Percentiles rank a stretch among this genome's conserved stretches.
Conservation (phyloP, 1,140 invertebrate species). For the Pinna nobilis region DNA sequence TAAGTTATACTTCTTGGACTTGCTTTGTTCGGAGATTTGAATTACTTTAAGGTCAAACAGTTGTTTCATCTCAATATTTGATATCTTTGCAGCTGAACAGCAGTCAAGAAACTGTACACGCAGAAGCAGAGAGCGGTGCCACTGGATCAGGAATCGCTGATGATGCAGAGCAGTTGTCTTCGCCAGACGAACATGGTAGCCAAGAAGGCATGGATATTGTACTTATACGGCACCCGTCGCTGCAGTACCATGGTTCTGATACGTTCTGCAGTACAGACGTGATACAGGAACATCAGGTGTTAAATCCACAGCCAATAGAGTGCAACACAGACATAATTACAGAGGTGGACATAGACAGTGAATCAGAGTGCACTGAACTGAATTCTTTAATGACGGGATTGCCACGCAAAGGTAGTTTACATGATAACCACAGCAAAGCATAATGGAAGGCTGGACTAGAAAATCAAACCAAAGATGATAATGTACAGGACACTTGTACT, state of each 20-base stretch:
- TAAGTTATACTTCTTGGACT: not conserved
- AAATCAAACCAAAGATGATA: too few species aligned
- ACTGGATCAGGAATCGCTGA: conserved; percentile 36
- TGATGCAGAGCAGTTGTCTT: conserved; percentile 51
- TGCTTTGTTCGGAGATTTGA: not conserved
- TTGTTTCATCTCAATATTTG: not conserved
- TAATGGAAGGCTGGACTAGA: too few species aligned
- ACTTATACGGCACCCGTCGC: conserved; percentile 39
- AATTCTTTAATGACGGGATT: conserved; percentile 40
- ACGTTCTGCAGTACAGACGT: conserved; percentile 32
- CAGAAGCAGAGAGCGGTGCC: conserved; percentile 57
- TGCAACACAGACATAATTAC: conserved; percentile 5
- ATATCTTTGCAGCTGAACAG: conserved; percentile 55
- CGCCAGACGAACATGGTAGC: conserved; percentile 47
- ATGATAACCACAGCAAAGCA: too few species aligned
- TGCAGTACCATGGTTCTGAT: conserved; percentile 42
- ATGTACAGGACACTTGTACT: too few species aligned
- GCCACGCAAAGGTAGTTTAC: not conserved
- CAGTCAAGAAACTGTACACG: conserved; percentile 65
- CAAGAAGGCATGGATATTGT: conserved; percentile 39
- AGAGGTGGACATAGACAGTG: conserved; percentile 24
- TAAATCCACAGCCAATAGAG: conserved; percentile 22
- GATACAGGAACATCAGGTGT: conserved; percentile 13
- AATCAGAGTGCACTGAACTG: conserved; percentile 39
- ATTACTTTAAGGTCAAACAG: not conserved